Percentiles rank a stretch among this genome's conserved stretches.
phyloP scores from a whole-genome alignment of 2,888 invertebrate species.

The Scelioninae gen. 1 region DNA sequence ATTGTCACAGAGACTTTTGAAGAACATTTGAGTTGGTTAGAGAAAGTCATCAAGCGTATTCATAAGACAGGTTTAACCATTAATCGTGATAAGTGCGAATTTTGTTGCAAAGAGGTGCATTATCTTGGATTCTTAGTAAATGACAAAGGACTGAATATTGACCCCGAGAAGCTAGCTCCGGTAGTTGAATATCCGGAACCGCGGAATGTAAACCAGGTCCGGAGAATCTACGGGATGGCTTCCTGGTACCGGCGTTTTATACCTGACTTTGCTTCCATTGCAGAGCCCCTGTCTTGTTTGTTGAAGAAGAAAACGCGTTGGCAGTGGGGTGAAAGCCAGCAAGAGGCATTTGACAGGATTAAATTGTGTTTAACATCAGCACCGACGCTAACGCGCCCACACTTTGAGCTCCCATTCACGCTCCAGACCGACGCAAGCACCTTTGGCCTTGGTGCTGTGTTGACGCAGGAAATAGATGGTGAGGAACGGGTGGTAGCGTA shows the following conservation, averaged over 20 bases:
- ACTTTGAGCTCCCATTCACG: conserved; percentile 24
- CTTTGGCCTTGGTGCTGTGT: conserved; percentile 13
- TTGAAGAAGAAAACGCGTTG: conserved; percentile 44
- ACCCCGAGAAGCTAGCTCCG: not conserved
- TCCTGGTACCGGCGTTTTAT: conserved; percentile 76
- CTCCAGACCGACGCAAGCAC: conserved; percentile 56
- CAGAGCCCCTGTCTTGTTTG: conserved; percentile 35
- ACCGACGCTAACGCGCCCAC: conserved; percentile 31
- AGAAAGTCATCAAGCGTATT: not conserved
- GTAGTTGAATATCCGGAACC: conserved; percentile 6
- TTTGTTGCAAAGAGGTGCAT: not conserved
- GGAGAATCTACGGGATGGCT: conserved; percentile 74
- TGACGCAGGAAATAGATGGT: conserved; percentile 44
- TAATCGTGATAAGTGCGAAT: not conserved
- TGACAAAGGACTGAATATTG: not conserved
- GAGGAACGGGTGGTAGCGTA: conserved; percentile 5
- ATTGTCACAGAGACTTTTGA: not conserved
- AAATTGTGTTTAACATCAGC: not conserved
- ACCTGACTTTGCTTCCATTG: conserved; percentile 55
- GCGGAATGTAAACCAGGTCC: conserved; percentile 55
- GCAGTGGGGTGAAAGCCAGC: conserved; percentile 34
- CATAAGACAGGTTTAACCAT: not conserved
- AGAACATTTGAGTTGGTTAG: not conserved
- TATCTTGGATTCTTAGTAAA: not conserved
- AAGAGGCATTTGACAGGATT: conserved; percentile 2